Base-by-base conservation (phyloP, 2,797 vertebrate species). In the Danio choprae region DNA sequence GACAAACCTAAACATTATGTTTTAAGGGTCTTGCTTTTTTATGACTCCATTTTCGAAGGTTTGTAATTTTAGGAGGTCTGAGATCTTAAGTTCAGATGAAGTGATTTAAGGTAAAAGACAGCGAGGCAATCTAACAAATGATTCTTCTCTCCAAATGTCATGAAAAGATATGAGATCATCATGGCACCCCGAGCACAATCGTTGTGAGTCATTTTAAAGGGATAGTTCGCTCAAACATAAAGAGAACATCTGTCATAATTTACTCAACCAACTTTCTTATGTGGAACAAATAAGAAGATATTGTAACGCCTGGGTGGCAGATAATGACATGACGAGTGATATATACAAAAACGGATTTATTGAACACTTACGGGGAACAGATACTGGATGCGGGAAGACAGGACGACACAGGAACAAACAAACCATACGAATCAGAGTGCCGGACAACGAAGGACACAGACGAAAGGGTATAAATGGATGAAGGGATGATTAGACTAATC, bases 151-250 rank as follows among this genome's bases (percentile, higher is more conserved):
- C 36, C 59, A 77, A 77, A 50, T 64, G 20, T 59, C 63, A 56
- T 56, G 2, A 83, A 71, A 55, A 73, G 13, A 38, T 72, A 83
- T 79, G 55, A 75, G 69, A 29, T 78, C 56, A 59, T 77, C 53
- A 65, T 69, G 67, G 71, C 51, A 64, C 16, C 18, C 15, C 44
- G n/a, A 6, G 59, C 41, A 43, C 3, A 50, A 11, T 46, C 13
- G 0, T 73, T 44, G 41, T 74, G 41, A 60, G 20, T 8, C 56
- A 59, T 74, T 46, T 60, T 29, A 10, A 73, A 60, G 5, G 8
- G 9, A 74, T 2, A 55, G 3, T 60, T 60, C 6, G 0, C 41
- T 1, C 1, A 18, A 53, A 20, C 13, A 56, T 41, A 29, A 29
- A 29, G 4, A 41, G 46, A 43, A 13, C 29, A 40, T 20, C 9